These are phyloP conservation scores for Thysanoteuthis rhombus DNA, from an alignment of 2,888 invertebrate species.

Conservation along the genomic window DNA sequence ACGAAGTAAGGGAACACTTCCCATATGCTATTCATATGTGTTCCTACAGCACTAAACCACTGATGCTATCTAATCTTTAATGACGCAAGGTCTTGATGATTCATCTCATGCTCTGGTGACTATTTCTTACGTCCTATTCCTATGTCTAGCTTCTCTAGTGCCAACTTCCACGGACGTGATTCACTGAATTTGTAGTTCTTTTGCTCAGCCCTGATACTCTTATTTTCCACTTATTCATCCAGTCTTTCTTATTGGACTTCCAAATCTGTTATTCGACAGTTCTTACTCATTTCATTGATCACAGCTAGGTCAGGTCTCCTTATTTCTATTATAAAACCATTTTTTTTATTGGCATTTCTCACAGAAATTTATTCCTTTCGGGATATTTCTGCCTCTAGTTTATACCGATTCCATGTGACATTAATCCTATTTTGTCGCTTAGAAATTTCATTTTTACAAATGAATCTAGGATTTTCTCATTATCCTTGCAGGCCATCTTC, in stretches of 20 bases:
- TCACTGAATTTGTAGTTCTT: neutral
- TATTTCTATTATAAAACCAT: neutral
- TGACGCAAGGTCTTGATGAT: too few relatives aligned
- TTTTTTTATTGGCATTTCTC: neutral
- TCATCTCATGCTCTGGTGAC: too few relatives aligned
- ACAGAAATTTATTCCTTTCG: neutral
- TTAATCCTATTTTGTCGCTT: neutral
- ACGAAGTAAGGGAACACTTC: too few relatives aligned
- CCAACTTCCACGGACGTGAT: neutral
- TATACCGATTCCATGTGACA: neutral
- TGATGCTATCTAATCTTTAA: too few relatives aligned
- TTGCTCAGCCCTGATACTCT: neutral
- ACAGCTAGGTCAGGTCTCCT: neutral
- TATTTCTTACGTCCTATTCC: too few relatives aligned
- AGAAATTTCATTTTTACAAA: neutral
- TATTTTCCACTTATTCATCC: neutral
- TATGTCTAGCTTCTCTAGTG: neutral
- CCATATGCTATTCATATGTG: too few relatives aligned
- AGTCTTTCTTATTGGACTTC: neutral
- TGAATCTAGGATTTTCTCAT: neutral
- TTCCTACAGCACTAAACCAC: too few relatives aligned
- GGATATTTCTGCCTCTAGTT: neutral
- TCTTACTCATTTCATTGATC: neutral
- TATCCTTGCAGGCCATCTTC: neutral
- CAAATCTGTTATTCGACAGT: neutral